These are phyloP conservation scores for Agonopterix alstromeriana DNA, from an alignment of 2,888 invertebrate genomes.

Conservation along the genomic window DNA sequence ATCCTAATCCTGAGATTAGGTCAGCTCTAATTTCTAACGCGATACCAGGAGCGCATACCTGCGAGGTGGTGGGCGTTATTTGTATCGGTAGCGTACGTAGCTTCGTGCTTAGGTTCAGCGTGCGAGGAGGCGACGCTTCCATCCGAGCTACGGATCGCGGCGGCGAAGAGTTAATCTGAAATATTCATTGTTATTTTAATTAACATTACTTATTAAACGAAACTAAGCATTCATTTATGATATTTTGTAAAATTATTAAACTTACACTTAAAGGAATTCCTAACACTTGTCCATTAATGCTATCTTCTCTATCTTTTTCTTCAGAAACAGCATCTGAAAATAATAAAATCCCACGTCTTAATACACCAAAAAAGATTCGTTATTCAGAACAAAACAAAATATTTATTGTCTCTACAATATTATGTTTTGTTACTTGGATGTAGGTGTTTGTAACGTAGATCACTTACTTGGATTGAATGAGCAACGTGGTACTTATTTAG, in stretches of 20 bases:
- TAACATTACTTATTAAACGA: no score
- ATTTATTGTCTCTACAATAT: no score
- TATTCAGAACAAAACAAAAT: no score
- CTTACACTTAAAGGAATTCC: conserved; percentile 69
- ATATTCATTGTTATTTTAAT: conserved; percentile 6
- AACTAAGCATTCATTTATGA: no score
- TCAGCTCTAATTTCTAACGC: conserved; percentile 58
- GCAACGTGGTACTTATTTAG: no score
- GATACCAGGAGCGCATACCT: conserved; percentile 65
- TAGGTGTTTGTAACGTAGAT: no score
- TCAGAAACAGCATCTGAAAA: conserved; percentile 49
- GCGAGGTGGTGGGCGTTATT: conserved; percentile 37
- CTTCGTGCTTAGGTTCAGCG: conserved; percentile 64
- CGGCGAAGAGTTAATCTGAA: conserved; percentile 59
- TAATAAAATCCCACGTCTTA: neutral
- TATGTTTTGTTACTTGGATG: no score
- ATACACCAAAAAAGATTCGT: no score
- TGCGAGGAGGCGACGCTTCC: conserved; percentile 51
- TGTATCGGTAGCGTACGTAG: conserved; percentile 47
- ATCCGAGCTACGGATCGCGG: conserved; percentile 39
- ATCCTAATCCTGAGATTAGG: conserved; percentile 53
- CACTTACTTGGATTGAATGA: no score
- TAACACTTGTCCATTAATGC: conserved; percentile 57
- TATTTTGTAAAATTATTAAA: conserved; percentile 11
- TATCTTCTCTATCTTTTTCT: conserved; percentile 54